Evolutionary conservation across 2,113 vertebrate genomes (phyloP), one percentile per base, ranked within the genome.

Genomic region (Serinus canaria): DNA sequence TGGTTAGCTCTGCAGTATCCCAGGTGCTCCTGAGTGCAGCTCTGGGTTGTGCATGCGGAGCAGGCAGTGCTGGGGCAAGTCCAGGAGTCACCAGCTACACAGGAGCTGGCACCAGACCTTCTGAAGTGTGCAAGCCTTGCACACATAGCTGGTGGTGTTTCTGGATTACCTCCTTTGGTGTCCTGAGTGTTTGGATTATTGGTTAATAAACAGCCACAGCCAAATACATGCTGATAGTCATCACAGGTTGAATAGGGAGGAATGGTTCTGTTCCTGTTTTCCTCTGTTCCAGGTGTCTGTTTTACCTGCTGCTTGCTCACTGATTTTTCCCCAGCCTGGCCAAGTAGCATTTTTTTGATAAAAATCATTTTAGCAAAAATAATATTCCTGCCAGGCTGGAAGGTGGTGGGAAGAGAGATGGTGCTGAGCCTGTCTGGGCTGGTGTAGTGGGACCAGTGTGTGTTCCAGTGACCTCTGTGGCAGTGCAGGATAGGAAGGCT

Each of bases 401-500:
- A 70, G 24, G 13, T 49, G 60, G 2, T 69, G 41, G 33, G 30
- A 80, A 66, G 28, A 52, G 44, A 56, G 24, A 6, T n/a, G 66
- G 8, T 87, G 43, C 56, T 9, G 15, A 86, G 47, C 31, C 22
- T 21, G 2, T n/a, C 13, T 37, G 43, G 43, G 16, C 16, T 59
- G 4, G 0, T 14, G 21, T 39, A 15, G 16, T 43, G 49, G 43
- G n/a, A 49, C 24, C 31, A n/a, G 39, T 14, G 49, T 1, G 1
- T 39, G 52, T 11, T 63, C 44, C 47, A 15, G 44, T 56, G 62
- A 31, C 12, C 7, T 33, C 44, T 90, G 31, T 41, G 10, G n/a
- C 67, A 33, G 25, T 2, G 27, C 0, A 2, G 33, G 23, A 6
- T 1, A 0, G 18, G 16, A 41, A 7, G 18, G 33, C n/a, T 89